phyloP scores from a whole-genome alignment of 2,888 invertebrate species.

The Hartigia nigra region DNA sequence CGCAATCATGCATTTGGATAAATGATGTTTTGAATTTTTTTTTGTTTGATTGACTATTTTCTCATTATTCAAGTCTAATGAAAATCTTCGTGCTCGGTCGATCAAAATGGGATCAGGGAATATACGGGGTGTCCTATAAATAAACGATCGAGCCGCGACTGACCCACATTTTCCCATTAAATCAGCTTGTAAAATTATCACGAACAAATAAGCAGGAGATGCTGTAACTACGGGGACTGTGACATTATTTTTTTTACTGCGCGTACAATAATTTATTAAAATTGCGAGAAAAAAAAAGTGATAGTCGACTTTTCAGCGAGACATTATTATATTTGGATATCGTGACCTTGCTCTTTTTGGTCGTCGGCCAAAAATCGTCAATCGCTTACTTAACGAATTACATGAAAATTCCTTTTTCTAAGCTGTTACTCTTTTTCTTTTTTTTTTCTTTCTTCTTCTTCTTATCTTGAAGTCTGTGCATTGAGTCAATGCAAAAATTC shows the following conservation, averaged over 20 bases:
- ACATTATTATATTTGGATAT: not conserved
- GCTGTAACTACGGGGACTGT: not conserved
- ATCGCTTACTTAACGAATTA: not conserved
- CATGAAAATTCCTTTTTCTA: not conserved
- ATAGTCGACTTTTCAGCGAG: not conserved
- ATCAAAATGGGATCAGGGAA: not conserved
- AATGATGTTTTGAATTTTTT: not conserved
- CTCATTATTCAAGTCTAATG: too few species aligned
- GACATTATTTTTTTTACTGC: not conserved
- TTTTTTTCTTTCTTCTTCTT: too few species aligned
- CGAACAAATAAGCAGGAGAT: not conserved
- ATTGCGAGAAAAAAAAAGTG: too few species aligned
- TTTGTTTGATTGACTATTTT: too few species aligned
- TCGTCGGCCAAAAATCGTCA: not conserved
- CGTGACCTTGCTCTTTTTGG: not conserved
- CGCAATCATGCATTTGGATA: not conserved
- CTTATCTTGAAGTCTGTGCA: too few species aligned
- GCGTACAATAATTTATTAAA: too few species aligned
- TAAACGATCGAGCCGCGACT: constrained; percentile 11
- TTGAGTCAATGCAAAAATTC: not conserved
- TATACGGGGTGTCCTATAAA: constrained; percentile 16
- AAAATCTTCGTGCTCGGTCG: not conserved
- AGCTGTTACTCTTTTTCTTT: not conserved
- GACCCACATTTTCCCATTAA: constrained; percentile 14
- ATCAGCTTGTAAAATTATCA: not conserved